phyloP scores from a whole-genome alignment of 2,888 invertebrate species.

The Melangyna quadrimaculata region DNA sequence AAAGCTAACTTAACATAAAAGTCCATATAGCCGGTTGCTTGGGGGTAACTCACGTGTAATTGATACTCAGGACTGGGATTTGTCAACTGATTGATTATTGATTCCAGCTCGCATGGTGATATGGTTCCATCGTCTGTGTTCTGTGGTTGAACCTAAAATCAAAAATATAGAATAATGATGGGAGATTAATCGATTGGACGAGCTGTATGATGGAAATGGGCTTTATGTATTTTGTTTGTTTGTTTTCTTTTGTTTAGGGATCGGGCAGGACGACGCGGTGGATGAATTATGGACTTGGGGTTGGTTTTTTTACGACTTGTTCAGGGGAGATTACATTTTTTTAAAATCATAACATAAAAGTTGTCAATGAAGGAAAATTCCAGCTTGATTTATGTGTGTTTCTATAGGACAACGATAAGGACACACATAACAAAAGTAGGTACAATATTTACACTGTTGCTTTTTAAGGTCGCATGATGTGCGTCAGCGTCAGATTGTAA shows the following conservation, averaged over 20 bases:
- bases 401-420: slow-evolving; percentile 20
- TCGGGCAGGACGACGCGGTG: neutral
- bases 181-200: slow-evolving; percentile 38
- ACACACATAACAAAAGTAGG: neutral
- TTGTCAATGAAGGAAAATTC: neutral
- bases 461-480: neutral
- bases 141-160: slow-evolving; percentile 77
- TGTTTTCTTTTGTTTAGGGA: neutral
- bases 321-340: slow-evolving; percentile 36
- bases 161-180: neutral
- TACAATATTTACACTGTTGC: neutral
- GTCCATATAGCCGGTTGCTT: neutral
- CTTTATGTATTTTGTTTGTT: neutral
- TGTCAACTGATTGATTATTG: slow-evolving; percentile 79
- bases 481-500: neutral
- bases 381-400: slow-evolving; percentile 43
- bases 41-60: slow-evolving; percentile 79
- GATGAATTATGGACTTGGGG: slow-evolving; percentile 17
- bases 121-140: slow-evolving; percentile 77
- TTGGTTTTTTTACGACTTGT: neutral
- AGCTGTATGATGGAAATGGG: neutral
- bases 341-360: slow-evolving; percentile 9
- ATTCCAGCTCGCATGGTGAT: slow-evolving; percentile 80
- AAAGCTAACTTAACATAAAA: neutral
- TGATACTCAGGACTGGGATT: slow-evolving; percentile 80